Percentiles rank a stretch among this genome's conserved stretches.
Evolutionary conservation across 2,113 vertebrate genomes (phyloP).

Genomic region (Etheostoma cragini): DNA sequence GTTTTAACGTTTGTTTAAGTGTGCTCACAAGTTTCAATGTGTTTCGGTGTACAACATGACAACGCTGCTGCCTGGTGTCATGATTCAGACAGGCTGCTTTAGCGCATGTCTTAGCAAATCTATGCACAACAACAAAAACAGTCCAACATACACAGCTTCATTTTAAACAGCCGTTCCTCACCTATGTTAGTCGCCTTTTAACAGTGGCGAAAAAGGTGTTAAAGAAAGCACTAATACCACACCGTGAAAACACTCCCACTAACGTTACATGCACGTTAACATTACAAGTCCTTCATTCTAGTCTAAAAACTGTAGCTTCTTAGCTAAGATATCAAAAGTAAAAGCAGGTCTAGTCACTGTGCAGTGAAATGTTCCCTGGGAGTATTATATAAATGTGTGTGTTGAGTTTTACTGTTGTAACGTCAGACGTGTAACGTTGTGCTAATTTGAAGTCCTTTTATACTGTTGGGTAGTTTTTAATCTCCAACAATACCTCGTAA

Average conservation of each 20-base stretch:
- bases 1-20: constrained; percentile 11
- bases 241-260: not conserved
- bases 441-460: not conserved
- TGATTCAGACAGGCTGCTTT: constrained; percentile 36
- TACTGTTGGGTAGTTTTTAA: not conserved
- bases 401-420: not conserved
- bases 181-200: not conserved
- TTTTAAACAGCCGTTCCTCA: not conserved
- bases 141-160: not conserved
- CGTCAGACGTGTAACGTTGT: not conserved
- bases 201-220: not conserved
- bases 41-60: constrained; percentile 32
- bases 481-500: not conserved
- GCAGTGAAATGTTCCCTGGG: not conserved
- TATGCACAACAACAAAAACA: not conserved
- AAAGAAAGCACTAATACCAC: not conserved
- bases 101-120: constrained; percentile 62
- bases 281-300: not conserved
- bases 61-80: constrained; percentile 45
- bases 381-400: not conserved
- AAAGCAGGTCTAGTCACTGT: not conserved
- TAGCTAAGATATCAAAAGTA: not conserved
- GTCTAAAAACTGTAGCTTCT: not conserved
- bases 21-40: constrained; percentile 49
- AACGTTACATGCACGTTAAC: not conserved